These are phyloP conservation scores for Conus canariensis DNA, from an alignment of 2,888 invertebrate species.

Conservation along the genomic window DNA sequence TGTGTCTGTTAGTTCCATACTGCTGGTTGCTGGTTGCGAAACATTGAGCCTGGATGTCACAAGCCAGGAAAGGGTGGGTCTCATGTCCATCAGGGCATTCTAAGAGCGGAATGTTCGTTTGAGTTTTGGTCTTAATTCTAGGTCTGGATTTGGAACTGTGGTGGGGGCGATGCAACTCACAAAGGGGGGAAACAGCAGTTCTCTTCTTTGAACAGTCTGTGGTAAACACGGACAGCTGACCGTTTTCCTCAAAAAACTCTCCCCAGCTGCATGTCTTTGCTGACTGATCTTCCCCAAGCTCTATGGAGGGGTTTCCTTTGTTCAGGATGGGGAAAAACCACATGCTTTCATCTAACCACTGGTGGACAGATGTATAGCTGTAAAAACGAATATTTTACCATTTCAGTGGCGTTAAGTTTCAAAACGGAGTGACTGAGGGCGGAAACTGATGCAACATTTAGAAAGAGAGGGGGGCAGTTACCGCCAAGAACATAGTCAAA, in stretches of 20 bases:
- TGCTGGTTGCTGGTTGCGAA: not conserved
- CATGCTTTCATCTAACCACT: not conserved
- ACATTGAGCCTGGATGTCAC: not conserved
- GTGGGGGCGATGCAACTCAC: not conserved
- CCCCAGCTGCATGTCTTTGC: not conserved
- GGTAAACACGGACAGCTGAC: not conserved
- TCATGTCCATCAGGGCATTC: not conserved
- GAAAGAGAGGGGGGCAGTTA: no score
- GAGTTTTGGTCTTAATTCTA: not conserved
- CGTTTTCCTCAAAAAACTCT: not conserved
- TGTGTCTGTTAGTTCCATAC: not conserved
- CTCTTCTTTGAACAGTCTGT: not conserved
- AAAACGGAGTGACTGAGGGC: no score
- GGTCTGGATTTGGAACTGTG: not conserved
- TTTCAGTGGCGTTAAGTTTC: no score
- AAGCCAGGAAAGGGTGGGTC: not conserved
- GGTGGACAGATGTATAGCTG: no score
- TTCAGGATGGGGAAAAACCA: not conserved
- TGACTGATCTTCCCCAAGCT: not conserved
- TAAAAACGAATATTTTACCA: no score
- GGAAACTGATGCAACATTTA: no score
- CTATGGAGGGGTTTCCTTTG: no score
- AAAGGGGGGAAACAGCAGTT: not conserved
- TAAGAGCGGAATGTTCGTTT: not conserved
- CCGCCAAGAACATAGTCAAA: no score